Base-by-base conservation (phyloP, 2,113 vertebrate genomes). In the Mormoops blainvillei region DNA sequence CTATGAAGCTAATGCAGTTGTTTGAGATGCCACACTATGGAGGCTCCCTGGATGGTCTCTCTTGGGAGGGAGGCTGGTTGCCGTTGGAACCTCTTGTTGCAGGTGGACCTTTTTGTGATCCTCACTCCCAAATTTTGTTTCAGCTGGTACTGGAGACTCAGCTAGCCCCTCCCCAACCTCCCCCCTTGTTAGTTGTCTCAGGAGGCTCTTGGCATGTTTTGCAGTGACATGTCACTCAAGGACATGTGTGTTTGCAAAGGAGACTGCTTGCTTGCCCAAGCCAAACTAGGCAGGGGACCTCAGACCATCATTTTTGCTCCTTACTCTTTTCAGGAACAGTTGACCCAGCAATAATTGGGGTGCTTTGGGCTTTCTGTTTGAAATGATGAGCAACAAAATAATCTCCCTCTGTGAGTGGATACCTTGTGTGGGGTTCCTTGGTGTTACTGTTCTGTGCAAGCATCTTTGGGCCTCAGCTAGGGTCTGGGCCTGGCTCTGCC, bases 301-400 rank as follows among this genome's bases (percentile, higher is more conserved):
- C 22, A 31, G 90, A 63, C 70, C 73, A 4, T 92, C 20, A n/a
- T 50, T 83, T 83, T 87, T 26, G 3, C n/a, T 76, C 4, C 11
- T 88, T 92, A 91, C 41, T 48, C 41, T 95, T 2, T 73, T 82
- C 61, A 61, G 31, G 63, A 94, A 85, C 61, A 85, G 74, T 88
- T 91, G 54, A 65, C 63, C 63, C 86, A 52, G 81, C 9, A 3
- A 1, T 97, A 95, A 85, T 90, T 71, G 56, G 77, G 85, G 58
- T 81, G 20, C 86, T 96, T n/a, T 38, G 95, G 81, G 50, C 52
- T 71, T 96, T 92, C 80, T 70, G 33, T 94, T 92, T 94, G 89
- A 95, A 91, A 45, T 33, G 6, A 89, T 94, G 67, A 87, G 45
- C 67, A 90, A 91, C 38, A 61, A 80, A 58, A 54, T 0, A 6